Base-by-base conservation (phyloP, 2,113 vertebrate genomes). In the Otis tarda region DNA sequence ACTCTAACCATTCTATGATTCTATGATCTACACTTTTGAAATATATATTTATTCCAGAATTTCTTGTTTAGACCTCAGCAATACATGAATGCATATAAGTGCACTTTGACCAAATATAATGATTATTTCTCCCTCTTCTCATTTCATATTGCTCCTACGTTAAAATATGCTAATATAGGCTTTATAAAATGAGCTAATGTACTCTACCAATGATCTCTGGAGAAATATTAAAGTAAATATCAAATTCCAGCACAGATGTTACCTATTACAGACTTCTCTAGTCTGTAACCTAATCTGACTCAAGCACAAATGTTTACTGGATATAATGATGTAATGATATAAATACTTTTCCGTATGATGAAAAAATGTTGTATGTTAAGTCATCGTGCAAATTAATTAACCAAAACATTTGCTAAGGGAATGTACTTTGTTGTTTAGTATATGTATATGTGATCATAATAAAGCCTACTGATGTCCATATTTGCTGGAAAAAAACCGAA, bases 191-290 rank as follows among this genome's bases (percentile, higher is more conserved):
- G 57, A 93, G 57, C 41, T 95, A 57, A 83, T 90, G 39, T 80
- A 65, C 55, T 93, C 57, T 90, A 52, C 53, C 57, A 67, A 3
- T 45, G 15, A 57, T 63, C 81, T 89, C 96, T 80, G n/a, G 90
- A 93, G 93, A 80, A 90, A 73, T 53, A 77, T 41, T 83, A 79
- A 80, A 73, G 39, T 84, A 75, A 76, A 55, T 65, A 94, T 90
- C 35, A 71, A 41, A 89, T 81, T 95, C 50, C 55, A 77, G 55
- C 31, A 43, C 83, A 93, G 91, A 84, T 95, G 87, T 87, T 96
- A 27, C 77, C 13, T 91, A 79, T 95, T 80, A 69, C 10, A 55
- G 24, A 55, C 37, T 90, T 47, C 21, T 75, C 30, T 67, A 73
- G 22, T 33, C 25, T 65, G 2, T 65, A 53, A 65, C 41, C 28